Percentiles rank a stretch among this genome's conserved stretches.
phyloP scores from a whole-genome alignment of 2,113 vertebrate genomes.

The Sus scrofa region T2T-Sscrofa CM000830.6:77787501-77788000 shows the following conservation, averaged over 20 bases:
- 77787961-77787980: constrained; percentile 62
- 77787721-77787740: not conserved
- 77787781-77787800: not conserved
- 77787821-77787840: not conserved
- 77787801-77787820: not conserved
- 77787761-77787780: not conserved
- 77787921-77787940: constrained; percentile 29
- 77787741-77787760: not conserved
- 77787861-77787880: too few relatives aligned
- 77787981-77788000: constrained; percentile 24
- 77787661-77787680: not conserved
- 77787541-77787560: not conserved
- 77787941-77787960: constrained; percentile 60
- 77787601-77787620: not conserved
- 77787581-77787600: not conserved
- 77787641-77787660: not conserved
- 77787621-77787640: not conserved
- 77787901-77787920: not conserved
- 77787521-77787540: not conserved
- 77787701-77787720: too few relatives aligned
- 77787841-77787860: not conserved
- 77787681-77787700: not conserved
- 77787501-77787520: not conserved
- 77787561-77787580: not conserved
- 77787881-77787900: not conserved